A percentile compares a stretch with the other conserved stretches of the same genome.
These are phyloP conservation scores for Drosophila atripex DNA, from an alignment of 2,888 invertebrate genomes.

Conservation along the genomic window DNA sequence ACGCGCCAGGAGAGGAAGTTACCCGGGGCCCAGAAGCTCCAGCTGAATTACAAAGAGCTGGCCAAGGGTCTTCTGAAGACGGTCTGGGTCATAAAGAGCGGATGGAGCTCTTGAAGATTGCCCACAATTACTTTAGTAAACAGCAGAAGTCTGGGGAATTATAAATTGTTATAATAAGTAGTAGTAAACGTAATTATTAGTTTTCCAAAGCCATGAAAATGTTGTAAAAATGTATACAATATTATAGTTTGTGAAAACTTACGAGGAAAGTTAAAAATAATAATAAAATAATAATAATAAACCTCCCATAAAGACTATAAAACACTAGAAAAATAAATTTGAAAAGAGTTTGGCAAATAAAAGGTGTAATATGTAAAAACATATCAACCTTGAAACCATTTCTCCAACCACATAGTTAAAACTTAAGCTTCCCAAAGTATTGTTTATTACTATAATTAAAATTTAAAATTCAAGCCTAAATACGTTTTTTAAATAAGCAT, in stretches of 20 bases:
- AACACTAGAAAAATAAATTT: background rate
- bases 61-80: background rate
- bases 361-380: no score
- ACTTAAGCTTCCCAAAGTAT: no score
- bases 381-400: no score
- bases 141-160: background rate
- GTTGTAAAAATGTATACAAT: background rate
- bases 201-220: background rate
- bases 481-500: no score
- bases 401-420: no score
- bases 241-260: background rate
- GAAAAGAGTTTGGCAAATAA: background rate
- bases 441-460: no score
- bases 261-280: background rate
- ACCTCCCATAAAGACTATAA: background rate
- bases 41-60: conserved; percentile 10
- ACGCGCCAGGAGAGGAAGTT: conserved; percentile 18
- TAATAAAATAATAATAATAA: background rate
- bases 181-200: conserved; percentile 1
- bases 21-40: conserved; percentile 1
- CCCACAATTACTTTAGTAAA: background rate
- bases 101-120: conserved; percentile 10
- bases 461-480: no score
- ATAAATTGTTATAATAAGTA: background rate
- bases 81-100: background rate